These are phyloP conservation scores for Gymnothorax javanicus DNA, from an alignment of 2,797 vertebrate genomes.

Conservation along the genomic window DNA sequence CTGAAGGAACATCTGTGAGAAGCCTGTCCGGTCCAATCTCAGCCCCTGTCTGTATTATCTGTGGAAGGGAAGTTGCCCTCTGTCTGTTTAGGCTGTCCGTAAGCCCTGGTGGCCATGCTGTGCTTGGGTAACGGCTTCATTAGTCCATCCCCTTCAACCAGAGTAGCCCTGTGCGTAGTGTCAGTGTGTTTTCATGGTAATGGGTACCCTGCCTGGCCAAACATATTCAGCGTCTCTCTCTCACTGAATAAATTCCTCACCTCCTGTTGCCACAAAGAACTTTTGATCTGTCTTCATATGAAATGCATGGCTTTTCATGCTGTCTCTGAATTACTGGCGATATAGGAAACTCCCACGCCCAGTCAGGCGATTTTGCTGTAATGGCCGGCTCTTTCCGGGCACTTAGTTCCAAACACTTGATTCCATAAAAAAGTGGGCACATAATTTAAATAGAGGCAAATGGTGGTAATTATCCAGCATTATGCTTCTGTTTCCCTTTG, in stretches of 20 bases:
- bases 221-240: constrained; percentile 2
- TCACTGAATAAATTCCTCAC: constrained; percentile 13
- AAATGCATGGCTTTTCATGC: neutral
- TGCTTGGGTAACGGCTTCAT: neutral
- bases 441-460: neutral
- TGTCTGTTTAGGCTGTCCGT: neutral
- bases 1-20: neutral
- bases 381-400: neutral
- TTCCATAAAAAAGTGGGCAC: neutral
- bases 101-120: neutral
- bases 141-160: neutral
- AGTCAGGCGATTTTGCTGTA: neutral
- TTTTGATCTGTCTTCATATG: neutral
- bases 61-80: neutral
- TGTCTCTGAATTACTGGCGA: neutral
- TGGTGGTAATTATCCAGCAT: neutral
- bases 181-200: neutral
- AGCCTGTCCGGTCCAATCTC: neutral
- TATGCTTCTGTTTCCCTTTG: neutral
- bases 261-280: neutral
- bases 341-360: neutral
- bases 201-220: neutral
- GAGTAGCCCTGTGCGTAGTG: neutral
- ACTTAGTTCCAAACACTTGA: neutral
- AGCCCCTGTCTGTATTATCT: neutral